Evolutionary conservation across 2,113 vertebrate species (phyloP).

Genomic region (Puffinus mauretanicus): DNA sequence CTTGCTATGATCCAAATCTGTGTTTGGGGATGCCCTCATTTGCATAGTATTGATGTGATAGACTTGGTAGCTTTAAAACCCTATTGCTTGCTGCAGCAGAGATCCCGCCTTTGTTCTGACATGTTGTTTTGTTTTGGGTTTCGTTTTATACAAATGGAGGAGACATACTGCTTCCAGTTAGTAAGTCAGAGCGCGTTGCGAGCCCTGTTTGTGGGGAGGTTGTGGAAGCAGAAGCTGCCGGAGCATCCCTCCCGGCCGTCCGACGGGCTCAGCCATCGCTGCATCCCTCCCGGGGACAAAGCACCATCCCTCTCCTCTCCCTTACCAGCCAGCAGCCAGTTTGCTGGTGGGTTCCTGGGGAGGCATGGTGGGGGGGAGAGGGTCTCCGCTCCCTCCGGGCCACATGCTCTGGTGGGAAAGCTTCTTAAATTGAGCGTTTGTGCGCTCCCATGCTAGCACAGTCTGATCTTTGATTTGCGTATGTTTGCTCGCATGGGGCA

Average conservation of each 20-base stretch:
- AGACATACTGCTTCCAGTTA: neutral
- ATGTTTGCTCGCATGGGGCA: neutral
- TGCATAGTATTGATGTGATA: neutral
- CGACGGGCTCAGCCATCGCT: fast-evolving
- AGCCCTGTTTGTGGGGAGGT: neutral
- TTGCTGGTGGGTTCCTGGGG: neutral
- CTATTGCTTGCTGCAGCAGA: neutral
- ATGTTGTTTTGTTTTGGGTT: neutral
- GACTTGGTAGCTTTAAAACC: neutral
- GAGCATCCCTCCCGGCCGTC: neutral
- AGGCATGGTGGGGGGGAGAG: neutral
- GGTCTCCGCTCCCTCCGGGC: neutral
- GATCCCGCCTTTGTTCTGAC: neutral
- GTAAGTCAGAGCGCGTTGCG: fast-evolving
- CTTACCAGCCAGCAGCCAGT: neutral
- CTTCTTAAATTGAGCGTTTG: neutral
- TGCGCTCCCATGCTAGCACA: fast-evolving
- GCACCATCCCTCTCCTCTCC: neutral
- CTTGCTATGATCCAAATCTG: slow-evolving; percentile 11
- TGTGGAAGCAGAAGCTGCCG: neutral
- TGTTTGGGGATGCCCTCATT: slow-evolving; percentile 34
- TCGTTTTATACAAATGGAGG: neutral
- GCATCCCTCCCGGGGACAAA: neutral
- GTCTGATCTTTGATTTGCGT: neutral
- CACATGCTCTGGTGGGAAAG: fast-evolving